phyloP scores from a whole-genome alignment of 2,888 invertebrate species.

The Carcina quercana region DNA sequence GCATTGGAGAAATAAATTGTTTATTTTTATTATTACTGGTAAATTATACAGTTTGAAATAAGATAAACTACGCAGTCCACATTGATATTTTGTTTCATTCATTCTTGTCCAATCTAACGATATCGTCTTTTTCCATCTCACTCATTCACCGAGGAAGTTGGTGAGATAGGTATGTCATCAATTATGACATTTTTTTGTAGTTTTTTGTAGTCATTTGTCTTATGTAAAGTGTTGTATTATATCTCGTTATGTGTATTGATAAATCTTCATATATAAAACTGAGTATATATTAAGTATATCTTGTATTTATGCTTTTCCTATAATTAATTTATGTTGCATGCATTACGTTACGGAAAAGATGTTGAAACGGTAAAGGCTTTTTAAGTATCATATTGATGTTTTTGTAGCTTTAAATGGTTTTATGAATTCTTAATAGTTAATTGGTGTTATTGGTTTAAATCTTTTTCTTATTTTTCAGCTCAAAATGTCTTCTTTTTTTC shows the following conservation, averaged over 20 bases:
- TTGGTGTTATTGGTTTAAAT: neutral
- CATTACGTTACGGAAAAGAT: too few relatives aligned
- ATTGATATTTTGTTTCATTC: conserved; percentile 1
- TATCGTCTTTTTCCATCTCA: conserved; percentile 25
- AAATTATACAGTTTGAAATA: too few relatives aligned
- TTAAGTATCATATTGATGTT: too few relatives aligned
- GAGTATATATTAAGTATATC: too few relatives aligned
- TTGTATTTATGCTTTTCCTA: too few relatives aligned
- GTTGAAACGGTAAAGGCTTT: too few relatives aligned
- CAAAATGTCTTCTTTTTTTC: neutral
- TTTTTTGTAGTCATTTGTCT: conserved; percentile 2
- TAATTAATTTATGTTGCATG: too few relatives aligned
- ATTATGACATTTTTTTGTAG: conserved; percentile 8
- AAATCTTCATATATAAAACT: too few relatives aligned
- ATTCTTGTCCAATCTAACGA: too few relatives aligned
- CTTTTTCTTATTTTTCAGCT: neutral
- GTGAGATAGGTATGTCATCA: conserved; percentile 33
- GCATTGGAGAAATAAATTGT: too few relatives aligned
- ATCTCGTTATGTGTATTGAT: neutral
- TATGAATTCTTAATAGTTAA: conserved; percentile 13
- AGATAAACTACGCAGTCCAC: neutral
- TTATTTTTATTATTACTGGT: too few relatives aligned
- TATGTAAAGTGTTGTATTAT: neutral
- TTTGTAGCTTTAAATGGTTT: too few relatives aligned
- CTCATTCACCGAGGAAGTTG: conserved; percentile 33